Conservation (phyloP, 1,140 invertebrate genomes). For the Pseudomyrmex concolor region DNA sequence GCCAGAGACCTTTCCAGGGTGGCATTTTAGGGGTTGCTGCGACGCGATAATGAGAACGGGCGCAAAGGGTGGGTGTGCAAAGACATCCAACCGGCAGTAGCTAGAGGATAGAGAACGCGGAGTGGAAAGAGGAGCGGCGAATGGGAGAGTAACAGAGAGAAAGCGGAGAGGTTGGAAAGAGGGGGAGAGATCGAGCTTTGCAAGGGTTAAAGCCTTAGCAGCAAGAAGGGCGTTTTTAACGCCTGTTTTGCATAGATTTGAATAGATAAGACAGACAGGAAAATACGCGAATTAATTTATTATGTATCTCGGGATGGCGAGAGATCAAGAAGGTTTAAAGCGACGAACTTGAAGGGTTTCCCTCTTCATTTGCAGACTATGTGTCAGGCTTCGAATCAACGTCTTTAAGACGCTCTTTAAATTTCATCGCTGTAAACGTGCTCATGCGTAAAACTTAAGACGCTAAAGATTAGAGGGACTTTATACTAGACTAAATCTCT, state of each 20-base stretch:
- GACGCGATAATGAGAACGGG: conserved; percentile 84
- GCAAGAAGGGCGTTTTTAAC: conserved; percentile 82
- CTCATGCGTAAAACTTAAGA: neutral
- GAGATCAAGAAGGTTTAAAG: conserved; percentile 67
- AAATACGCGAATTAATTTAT: conserved; percentile 85
- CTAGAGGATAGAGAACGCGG: conserved; percentile 68
- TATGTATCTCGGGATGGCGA: conserved; percentile 80
- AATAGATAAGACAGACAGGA: conserved; percentile 83
- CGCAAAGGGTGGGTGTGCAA: conserved; percentile 80
- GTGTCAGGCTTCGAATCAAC: conserved; percentile 66
- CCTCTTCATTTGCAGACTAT: conserved; percentile 77
- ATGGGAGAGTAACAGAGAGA: conserved; percentile 35
- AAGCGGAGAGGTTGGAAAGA: conserved; percentile 69
- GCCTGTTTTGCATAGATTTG: conserved; percentile 85
- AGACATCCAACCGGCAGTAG: conserved; percentile 79
- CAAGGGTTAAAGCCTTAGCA: conserved; percentile 83
- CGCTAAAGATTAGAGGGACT: neutral
- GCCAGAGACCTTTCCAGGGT: conserved; percentile 80
- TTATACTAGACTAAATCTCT: neutral
- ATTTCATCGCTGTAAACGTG: conserved; percentile 65
- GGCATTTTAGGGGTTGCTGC: conserved; percentile 83
- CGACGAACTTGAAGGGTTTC: conserved; percentile 68
- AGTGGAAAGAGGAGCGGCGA: conserved; percentile 59
- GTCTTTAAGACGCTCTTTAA: conserved; percentile 79
- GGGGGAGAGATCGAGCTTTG: conserved; percentile 70